phyloP scores from a whole-genome alignment of 2,113 vertebrate genomes.

The Toxotes chatareus region DNA sequence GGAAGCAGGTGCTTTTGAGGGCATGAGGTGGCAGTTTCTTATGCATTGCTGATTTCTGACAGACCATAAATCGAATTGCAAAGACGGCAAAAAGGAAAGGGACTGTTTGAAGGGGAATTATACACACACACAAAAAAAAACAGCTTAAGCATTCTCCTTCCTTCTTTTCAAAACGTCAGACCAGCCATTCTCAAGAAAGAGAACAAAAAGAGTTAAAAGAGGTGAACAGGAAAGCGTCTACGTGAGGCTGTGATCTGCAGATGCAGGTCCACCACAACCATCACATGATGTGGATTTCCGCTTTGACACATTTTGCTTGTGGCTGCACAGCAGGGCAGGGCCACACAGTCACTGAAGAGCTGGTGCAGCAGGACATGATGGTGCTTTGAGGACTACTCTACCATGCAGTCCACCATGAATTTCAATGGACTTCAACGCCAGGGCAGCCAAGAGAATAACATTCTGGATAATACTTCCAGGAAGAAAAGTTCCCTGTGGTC shows the following conservation, averaged over 20 bases:
- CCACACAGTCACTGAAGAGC: slow-evolving; percentile 66
- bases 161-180: slow-evolving; percentile 36
- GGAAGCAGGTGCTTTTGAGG: slow-evolving; percentile 66
- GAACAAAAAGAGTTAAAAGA: slow-evolving; percentile 30
- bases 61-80: slow-evolving; percentile 71
- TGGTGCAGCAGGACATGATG: slow-evolving; percentile 59
- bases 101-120: slow-evolving; percentile 54
- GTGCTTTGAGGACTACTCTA: slow-evolving; percentile 61
- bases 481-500: slow-evolving; percentile 71
- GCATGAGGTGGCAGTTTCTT: slow-evolving; percentile 56
- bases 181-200: slow-evolving; percentile 56
- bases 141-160: slow-evolving; percentile 1
- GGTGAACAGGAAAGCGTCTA: slow-evolving; percentile 58
- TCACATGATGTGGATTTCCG: slow-evolving; percentile 89
- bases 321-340: slow-evolving; percentile 46
- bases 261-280: slow-evolving; percentile 76
- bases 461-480: slow-evolving; percentile 68
- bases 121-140: background rate
- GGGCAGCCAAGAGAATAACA: slow-evolving; percentile 66
- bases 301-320: slow-evolving; percentile 70
- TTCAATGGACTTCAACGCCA: slow-evolving; percentile 80
- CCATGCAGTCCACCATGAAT: slow-evolving; percentile 84
- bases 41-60: slow-evolving; percentile 75
- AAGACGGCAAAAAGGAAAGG: slow-evolving; percentile 61
- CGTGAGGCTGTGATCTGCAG: slow-evolving; percentile 61